Evolutionary conservation across 2,113 vertebrate genomes (phyloP).

Genomic region (Ailuropoda melanoleuca): DNA sequence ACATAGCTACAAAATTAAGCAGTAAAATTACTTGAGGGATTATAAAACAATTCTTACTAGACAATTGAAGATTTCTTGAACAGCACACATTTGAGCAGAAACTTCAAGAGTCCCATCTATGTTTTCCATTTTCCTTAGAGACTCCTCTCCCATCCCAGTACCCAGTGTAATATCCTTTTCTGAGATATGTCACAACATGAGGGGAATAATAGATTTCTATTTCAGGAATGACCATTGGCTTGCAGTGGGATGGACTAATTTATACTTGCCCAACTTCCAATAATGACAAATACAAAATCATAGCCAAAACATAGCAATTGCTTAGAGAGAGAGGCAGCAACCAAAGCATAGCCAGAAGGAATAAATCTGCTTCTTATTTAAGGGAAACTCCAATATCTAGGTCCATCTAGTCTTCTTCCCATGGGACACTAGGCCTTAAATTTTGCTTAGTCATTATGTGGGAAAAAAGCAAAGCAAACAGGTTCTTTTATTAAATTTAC

Average conservation of each 20-base stretch:
- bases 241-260: neutral
- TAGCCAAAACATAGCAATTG: neutral
- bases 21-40: neutral
- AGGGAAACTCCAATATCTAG: neutral
- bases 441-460: neutral
- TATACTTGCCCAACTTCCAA: neutral
- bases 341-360: neutral
- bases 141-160: accelerated
- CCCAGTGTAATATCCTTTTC: neutral
- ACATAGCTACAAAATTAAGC: neutral
- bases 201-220: neutral
- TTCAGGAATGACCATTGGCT: neutral
- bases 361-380: constrained; percentile 20
- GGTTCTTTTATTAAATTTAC: neutral
- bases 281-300: constrained; percentile 8
- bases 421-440: neutral
- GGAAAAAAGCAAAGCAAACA: neutral
- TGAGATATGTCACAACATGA: neutral
- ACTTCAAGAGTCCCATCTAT: neutral
- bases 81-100: neutral
- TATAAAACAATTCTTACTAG: neutral
- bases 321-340: neutral
- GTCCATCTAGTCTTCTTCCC: neutral
- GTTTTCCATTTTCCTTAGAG: neutral
- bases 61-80: neutral